phyloP scores from a whole-genome alignment of 2,113 vertebrate species.

The Crocuta crocuta region DNA sequence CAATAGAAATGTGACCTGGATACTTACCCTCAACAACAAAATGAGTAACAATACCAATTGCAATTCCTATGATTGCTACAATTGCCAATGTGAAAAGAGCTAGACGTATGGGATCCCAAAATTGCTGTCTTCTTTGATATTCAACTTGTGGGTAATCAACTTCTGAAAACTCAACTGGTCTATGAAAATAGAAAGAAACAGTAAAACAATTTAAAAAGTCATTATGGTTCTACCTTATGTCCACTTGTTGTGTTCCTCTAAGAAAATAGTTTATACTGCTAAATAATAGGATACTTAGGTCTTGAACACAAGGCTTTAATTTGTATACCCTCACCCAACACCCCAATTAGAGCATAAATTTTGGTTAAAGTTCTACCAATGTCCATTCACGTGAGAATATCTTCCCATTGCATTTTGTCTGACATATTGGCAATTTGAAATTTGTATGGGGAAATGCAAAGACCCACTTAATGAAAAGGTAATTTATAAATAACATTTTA shows the following conservation, averaged over 20 bases:
- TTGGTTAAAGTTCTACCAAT: background rate
- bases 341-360: background rate
- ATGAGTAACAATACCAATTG: conserved; percentile 79
- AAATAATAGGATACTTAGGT: background rate
- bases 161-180: conserved; percentile 76
- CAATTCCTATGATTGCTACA: conserved; percentile 76
- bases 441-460: background rate
- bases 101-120: conserved; percentile 74
- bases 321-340: background rate
- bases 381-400: background rate
- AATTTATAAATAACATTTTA: background rate
- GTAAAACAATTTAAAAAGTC: background rate
- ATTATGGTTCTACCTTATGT: background rate
- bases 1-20: conserved; percentile 44
- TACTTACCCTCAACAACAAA: conserved; percentile 79
- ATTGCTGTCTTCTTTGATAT: conserved; percentile 74
- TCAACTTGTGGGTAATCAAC: conserved; percentile 60
- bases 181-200: conserved; percentile 46
- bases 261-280: background rate
- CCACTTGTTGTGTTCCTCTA: background rate
- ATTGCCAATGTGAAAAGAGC: conserved; percentile 74
- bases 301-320: background rate
- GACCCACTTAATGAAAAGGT: background rate
- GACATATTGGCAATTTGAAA: background rate
- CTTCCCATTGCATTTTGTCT: background rate